Base-by-base conservation (phyloP, 2,797 vertebrate species). In the Epinephelus awoara region DNA sequence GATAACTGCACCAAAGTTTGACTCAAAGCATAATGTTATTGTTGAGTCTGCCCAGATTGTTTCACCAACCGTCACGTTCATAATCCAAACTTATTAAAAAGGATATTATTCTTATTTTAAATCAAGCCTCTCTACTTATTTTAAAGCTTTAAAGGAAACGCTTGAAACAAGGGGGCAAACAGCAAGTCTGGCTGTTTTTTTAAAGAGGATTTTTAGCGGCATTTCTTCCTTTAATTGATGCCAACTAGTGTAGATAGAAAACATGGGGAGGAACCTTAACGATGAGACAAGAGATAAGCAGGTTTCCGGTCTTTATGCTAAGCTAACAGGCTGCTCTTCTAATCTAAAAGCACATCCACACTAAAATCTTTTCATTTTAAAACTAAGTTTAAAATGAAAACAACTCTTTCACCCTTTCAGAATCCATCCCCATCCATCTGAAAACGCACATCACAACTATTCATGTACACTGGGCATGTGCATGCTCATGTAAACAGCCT, bases 21-120 rank as follows among this genome's bases (percentile, higher is more conserved):
- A 80, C 77, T 77, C 52, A 67, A 83, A 81, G 65, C 72, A 83
- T 42, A 79, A 85, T 75, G 72, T 87, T 75, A 68, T 72, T 71
- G 27, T 86, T 86, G 55, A 68, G 58, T 54, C 63, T 74, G 72
- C 42, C 6, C 2, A 68, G 13, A 75, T 64, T 46, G 14, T 62
- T 34, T 69, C 7, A 70, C 15, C 29, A 49, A 27, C 74, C 52
- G 27, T 59, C 57, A 65, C 1, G 18, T 56, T 58, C 17, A 62
- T 44, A 71, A 44, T 59, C 12, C 19, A 46, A 14, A 44, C 6
- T 23, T 19, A 19, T 49, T 27, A 49, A 38, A 13, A 40, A n/a
- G 6, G 15, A 38, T n/a, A 12, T 15, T 29, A 7, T 65, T 65
- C 8, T 18, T 6, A 64, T 21, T 23, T 7, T 14, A 38, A 56